A percentile compares a stretch with the other conserved stretches of the same genome.
Evolutionary conservation across 2,797 vertebrate species (phyloP).

Genomic region (Alcedo atthis): DNA sequence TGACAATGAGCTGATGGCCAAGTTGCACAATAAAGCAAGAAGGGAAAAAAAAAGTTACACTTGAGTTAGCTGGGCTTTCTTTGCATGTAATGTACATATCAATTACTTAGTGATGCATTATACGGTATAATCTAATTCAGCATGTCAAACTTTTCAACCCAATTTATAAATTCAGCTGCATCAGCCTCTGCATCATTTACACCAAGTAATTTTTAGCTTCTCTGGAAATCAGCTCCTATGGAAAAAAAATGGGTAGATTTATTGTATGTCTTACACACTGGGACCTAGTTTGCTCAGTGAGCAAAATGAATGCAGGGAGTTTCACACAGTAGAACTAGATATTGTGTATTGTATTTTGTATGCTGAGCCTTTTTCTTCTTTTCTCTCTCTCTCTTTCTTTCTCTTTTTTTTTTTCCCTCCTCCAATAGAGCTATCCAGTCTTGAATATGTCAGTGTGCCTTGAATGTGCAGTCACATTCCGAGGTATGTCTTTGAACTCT

Average conservation of each 20-base stretch:
- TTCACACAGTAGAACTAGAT: conserved; percentile 38
- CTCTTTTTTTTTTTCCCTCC: accelerated
- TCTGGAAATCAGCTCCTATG: conserved; percentile 33
- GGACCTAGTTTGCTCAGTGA: conserved; percentile 46
- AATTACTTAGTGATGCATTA: conserved; percentile 67
- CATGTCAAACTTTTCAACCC: conserved; percentile 66
- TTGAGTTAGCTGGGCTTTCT: conserved; percentile 45
- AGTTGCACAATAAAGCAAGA: conserved; percentile 23
- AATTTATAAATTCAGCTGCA: conserved; percentile 67
- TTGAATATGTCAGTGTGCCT: conserved; percentile 43
- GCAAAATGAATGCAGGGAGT: conserved; percentile 54
- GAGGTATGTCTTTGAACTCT: conserved; percentile 63
- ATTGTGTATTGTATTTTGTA: conserved; percentile 39
- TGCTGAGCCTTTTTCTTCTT: not conserved
- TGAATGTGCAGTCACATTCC: conserved; percentile 61
- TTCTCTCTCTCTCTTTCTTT: not conserved
- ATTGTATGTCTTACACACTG: conserved; percentile 3
- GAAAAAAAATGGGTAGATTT: conserved; percentile 39
- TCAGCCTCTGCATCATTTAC: conserved; percentile 64
- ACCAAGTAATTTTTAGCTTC: conserved; percentile 61
- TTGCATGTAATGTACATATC: conserved; percentile 62
- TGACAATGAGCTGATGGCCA: conserved; percentile 36
- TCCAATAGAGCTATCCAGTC: conserved; percentile 59
- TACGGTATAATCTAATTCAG: conserved; percentile 56
- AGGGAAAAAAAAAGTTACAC: not conserved